Evolutionary conservation across 2,888 invertebrate species (phyloP), one percentile per base, ranked within the genome.

Genomic region (Nemapogon koenigi): DNA sequence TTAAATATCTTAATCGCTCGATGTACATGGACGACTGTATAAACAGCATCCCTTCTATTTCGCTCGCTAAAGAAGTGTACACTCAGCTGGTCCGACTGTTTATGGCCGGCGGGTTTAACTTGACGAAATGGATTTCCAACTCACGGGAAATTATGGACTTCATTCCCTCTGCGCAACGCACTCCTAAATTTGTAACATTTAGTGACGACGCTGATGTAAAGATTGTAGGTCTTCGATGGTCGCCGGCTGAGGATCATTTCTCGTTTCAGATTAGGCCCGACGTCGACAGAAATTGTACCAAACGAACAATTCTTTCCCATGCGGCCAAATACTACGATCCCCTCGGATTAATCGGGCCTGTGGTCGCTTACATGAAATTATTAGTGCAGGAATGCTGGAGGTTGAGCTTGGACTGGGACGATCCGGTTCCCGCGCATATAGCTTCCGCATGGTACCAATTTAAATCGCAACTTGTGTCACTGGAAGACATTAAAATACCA

Each of bases 11-110:
- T 3, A 19, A 32, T 2, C 33, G 16, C 7, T 28, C 14, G 13
- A 11, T 41, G 11, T 45, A 43, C 26, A 43, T 46, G 46, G n/a
- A 46, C 14, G 46, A 46, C 26, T 26, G 42, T 3, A 44, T 26
- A 17, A 40, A 14, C 15, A 31, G 27, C 14, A 15, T 35, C n/a
- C 8, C 17, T 18, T 7, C 16, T 2, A 22, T 36, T 1, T 25
- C 15, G 1, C n/a, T 7, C 1, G 43, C 38, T 3, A 35, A 26
- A 2, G 6, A 3, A 2, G 2, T 29, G 3, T 14, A 35, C 0
- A 14, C 8, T 2, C 16, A 47, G n/a, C n/a, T 47, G 1, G 41
- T 46, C n/a, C 22, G 13, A 7, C 19, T 48, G 3, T 39, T 48
- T 7, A 35, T 27, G 18, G 32, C 38, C 22, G 46, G 43, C 2